Evolutionary conservation across 2,797 vertebrate genomes (phyloP), one percentile per base, ranked within the genome.

Genomic region (Peromyscus eremicus): DNA sequence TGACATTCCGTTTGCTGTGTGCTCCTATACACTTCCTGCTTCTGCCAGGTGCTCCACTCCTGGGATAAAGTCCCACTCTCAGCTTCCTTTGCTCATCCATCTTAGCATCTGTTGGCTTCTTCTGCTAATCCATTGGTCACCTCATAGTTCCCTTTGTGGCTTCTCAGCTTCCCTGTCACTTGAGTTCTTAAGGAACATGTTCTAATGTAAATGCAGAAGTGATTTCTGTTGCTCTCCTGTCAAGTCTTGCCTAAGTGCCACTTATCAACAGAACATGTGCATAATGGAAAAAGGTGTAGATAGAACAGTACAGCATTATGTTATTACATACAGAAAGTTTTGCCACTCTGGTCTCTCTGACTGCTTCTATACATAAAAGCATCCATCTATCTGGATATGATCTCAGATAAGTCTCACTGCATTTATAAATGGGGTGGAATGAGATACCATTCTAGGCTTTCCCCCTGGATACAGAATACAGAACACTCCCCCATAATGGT

Each of bases 401-500:
- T 68, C 94, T 96, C 92, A 94, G 83, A 77, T 25, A 92, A 86
- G 91, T 96, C 89, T 87, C 52, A 84, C 90, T 97, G 94, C 75
- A 68, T 96, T 98, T 97, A 60, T 27, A 97, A 94, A 49, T 55
- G 52, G 55, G 27, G 5, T 70, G 0, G 60, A 96, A 85, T 92
- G 92, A 94, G 2, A 73, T 40, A 46, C 96, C 84, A 71, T 84
- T 85, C 66, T 76, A 91, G 81, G 82, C 92, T 25, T 98, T 94
- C 97, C 92, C 95, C 96, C 90, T 97, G 52, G 85, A 79, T 71
- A 40, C 83, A 84, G 97, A 97, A 97, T 97, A 92, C 89, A 97
- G 97, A 96, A 21, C 49, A 76, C 21, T 91, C 77, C 64, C 64
- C 10, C 43, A 62, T 94, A 92, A 95, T 70, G 79, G 49, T 46